Evolutionary conservation across 2,797 vertebrate species (phyloP).

Genomic region (Gallinago nigripennis): DNA sequence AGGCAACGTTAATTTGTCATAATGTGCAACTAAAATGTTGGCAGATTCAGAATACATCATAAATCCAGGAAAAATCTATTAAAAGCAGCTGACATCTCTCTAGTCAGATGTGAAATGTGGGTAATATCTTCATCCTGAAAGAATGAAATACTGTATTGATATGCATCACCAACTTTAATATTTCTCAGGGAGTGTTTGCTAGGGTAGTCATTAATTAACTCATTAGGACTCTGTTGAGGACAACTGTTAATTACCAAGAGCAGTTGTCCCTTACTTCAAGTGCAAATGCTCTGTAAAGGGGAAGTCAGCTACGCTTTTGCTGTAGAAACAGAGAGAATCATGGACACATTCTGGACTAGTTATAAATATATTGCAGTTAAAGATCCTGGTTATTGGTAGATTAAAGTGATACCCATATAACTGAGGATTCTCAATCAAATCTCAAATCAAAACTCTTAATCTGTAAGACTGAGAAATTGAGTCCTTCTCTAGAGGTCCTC

Average conservation of each 20-base stretch:
- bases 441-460: not conserved
- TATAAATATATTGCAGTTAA: not conserved
- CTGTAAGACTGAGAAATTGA: fast-evolving
- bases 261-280: constrained; percentile 22
- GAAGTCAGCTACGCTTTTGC: not conserved
- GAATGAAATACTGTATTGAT: not conserved
- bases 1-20: constrained; percentile 64
- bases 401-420: not conserved
- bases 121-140: not conserved
- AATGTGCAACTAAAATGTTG: constrained; percentile 46
- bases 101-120: constrained; percentile 54
- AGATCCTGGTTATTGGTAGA: not conserved
- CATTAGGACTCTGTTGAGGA: constrained; percentile 44
- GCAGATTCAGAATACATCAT: constrained; percentile 38
- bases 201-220: constrained; percentile 32
- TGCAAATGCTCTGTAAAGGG: not conserved
- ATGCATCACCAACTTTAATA: not conserved
- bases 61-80: constrained; percentile 58
- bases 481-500: not conserved
- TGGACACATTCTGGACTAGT: not conserved
- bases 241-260: constrained; percentile 23
- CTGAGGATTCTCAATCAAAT: not conserved
- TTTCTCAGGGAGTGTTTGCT: not conserved
- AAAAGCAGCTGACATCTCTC: constrained; percentile 56
- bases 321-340: not conserved